phyloP scores from a whole-genome alignment of 2,888 invertebrate species.

The Brenthis daphne region DNA sequence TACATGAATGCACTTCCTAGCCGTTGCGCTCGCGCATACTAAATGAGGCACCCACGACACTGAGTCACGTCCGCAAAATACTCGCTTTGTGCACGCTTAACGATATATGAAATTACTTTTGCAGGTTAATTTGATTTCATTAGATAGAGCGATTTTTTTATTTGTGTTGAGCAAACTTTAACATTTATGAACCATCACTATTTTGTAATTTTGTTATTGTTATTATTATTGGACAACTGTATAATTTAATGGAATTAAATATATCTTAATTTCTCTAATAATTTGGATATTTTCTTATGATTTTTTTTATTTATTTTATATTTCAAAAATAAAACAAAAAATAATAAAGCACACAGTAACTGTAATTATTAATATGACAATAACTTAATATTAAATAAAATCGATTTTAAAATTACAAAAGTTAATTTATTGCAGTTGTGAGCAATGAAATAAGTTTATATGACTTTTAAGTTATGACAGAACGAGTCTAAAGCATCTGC shows the following conservation, averaged over 20 bases:
- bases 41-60: constrained; percentile 64
- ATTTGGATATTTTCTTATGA: too few relatives aligned
- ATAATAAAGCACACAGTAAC: background rate
- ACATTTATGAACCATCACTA: too few relatives aligned
- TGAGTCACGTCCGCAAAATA: constrained; percentile 56
- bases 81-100: constrained; percentile 25
- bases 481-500: constrained; percentile 25
- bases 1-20: constrained; percentile 71
- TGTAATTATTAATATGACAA: background rate
- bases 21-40: constrained; percentile 64
- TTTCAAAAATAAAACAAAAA: too few relatives aligned
- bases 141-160: constrained; percentile 2
- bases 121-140: constrained; percentile 27
- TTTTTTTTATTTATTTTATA: too few relatives aligned
- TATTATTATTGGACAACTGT: background rate
- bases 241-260: too few relatives aligned
- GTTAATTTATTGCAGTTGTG: background rate
- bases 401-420: background rate
- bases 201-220: background rate
- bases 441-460: constrained; percentile 13
- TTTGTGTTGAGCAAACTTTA: background rate
- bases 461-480: constrained; percentile 14
- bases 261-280: too few relatives aligned
- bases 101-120: constrained; percentile 29
- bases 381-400: background rate